Percentiles rank a stretch among this genome's conserved stretches.
Conservation (phyloP, 2,888 invertebrate genomes). For the Orthosia cruda region DNA sequence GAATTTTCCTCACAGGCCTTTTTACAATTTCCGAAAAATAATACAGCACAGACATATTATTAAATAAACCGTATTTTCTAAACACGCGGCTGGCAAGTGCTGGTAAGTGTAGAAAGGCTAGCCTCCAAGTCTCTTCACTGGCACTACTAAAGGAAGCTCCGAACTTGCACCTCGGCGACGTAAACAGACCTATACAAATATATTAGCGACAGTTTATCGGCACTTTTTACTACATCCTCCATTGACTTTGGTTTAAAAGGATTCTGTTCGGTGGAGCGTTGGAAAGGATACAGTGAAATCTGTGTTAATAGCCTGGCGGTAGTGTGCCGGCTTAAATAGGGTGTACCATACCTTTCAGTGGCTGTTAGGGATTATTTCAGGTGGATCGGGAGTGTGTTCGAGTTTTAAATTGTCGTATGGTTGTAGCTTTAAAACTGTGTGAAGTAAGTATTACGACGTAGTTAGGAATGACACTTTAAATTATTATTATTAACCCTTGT, state of each 20-base stretch:
- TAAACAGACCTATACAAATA: constrained; percentile 67
- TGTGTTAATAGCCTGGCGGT: constrained; percentile 55
- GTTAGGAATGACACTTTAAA: neutral
- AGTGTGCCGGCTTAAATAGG: constrained; percentile 43
- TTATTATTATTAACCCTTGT: too few species aligned
- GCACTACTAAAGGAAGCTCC: constrained; percentile 46
- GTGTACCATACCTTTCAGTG: constrained; percentile 37
- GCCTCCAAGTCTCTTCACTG: constrained; percentile 40
- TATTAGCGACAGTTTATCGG: constrained; percentile 63
- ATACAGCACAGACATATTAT: neutral
- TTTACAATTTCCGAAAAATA: neutral
- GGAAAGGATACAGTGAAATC: constrained; percentile 58
- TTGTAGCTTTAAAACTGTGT: neutral
- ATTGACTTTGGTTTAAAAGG: constrained; percentile 60
- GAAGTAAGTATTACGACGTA: neutral
- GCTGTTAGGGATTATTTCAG: constrained; percentile 46
- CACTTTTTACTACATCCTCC: constrained; percentile 58
- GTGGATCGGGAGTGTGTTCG: constrained; percentile 23
- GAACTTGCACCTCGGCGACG: constrained; percentile 47
- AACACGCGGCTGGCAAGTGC: constrained; percentile 63
- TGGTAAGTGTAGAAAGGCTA: constrained; percentile 60
- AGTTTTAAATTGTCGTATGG: constrained; percentile 10
- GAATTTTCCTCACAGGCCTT: neutral
- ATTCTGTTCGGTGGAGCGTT: constrained; percentile 51
- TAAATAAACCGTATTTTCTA: constrained; percentile 29